Conservation (phyloP, 2,888 invertebrate species). For the Leptopilina myrica region DNA sequence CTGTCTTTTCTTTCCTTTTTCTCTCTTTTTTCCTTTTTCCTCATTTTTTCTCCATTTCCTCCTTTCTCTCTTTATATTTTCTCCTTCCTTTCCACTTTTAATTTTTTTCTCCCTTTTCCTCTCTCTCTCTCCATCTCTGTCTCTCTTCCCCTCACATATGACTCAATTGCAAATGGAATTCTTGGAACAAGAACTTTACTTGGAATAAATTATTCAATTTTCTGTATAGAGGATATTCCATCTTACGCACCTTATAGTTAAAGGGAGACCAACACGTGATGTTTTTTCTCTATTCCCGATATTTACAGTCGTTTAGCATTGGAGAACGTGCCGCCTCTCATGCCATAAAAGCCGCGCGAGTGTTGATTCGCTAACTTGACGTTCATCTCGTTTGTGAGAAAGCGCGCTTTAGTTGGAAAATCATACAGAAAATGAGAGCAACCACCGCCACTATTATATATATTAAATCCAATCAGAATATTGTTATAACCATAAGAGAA, state of each 20-base stretch:
- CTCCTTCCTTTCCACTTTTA: too few species aligned
- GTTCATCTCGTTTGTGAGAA: constrained; percentile 38
- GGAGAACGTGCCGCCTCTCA: constrained; percentile 26
- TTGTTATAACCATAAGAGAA: constrained; percentile 1
- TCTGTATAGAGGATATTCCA: constrained; percentile 22
- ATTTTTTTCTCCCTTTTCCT: too few species aligned
- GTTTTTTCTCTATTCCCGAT: background rate
- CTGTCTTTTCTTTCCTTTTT: too few species aligned
- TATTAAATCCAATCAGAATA: constrained; percentile 15
- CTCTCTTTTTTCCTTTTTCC: too few species aligned
- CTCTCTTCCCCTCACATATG: constrained; percentile 62
- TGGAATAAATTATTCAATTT: constrained; percentile 19
- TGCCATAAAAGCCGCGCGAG: constrained; percentile 30
- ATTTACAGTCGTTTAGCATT: constrained; percentile 36
- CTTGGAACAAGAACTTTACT: constrained; percentile 23
- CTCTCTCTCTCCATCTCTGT: background rate
- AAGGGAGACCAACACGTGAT: constrained; percentile 24
- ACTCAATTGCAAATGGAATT: constrained; percentile 64
- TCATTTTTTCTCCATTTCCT: too few species aligned
- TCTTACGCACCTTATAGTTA: constrained; percentile 3
- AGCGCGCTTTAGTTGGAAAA: background rate
- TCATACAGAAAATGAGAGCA: constrained; percentile 17
- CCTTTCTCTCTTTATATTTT: too few species aligned
- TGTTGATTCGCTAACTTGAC: constrained; percentile 34
- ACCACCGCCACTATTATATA: background rate